Evolutionary conservation across 2,888 invertebrate genomes (phyloP).

Genomic region (Patella depressa): DNA sequence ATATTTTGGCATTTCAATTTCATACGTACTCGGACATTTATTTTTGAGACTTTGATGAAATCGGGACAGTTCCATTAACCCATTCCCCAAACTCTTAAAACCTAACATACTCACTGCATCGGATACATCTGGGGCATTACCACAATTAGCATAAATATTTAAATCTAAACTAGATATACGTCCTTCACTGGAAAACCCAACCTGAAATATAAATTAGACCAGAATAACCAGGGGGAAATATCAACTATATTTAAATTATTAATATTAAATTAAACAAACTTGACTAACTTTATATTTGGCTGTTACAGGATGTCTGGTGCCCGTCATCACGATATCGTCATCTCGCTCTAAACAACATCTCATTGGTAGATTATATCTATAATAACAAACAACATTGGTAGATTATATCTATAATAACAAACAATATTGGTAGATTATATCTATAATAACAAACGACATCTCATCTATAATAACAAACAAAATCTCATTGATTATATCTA

Average conservation of each 20-base stretch:
- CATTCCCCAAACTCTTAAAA: too few species aligned
- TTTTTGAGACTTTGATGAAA: too few species aligned
- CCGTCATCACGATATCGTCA: conserved; percentile 91
- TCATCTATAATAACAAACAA: not conserved
- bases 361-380: conserved; percentile 78
- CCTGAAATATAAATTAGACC: conserved; percentile 42
- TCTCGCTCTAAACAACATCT: conserved; percentile 90
- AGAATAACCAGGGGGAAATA: too few species aligned
- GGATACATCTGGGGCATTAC: conserved; percentile 85
- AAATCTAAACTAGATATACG: conserved; percentile 82
- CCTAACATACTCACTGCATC: conserved; percentile 58
- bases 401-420: conserved; percentile 60
- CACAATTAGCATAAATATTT: conserved; percentile 85
- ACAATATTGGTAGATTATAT: conserved; percentile 67
- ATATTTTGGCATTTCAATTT: too few species aligned
- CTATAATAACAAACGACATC: not conserved
- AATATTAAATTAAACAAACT: not conserved
- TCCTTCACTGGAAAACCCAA: conserved; percentile 82
- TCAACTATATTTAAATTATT: too few species aligned
- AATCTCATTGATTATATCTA: not conserved
- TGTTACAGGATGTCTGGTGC: conserved; percentile 88
- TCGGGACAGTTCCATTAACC: too few species aligned
- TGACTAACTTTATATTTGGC: conserved; percentile 81
- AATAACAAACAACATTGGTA: conserved; percentile 75
- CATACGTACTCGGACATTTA: too few species aligned